These are phyloP conservation scores for Desoria tigrina DNA, from an alignment of 2,888 invertebrate species.

Conservation along the genomic window DNA sequence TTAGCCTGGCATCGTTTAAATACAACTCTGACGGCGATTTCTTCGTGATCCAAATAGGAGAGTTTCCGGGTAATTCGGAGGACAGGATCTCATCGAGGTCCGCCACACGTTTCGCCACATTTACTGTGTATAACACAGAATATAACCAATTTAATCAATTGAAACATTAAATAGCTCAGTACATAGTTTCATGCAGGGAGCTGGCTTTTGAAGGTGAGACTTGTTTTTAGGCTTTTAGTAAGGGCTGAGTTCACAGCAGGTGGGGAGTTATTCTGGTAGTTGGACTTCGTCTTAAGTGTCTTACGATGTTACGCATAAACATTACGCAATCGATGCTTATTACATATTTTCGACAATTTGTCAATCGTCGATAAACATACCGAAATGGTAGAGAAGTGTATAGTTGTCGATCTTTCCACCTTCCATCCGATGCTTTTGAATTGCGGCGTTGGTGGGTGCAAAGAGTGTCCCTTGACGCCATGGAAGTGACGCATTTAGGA, in stretches of 20 bases:
- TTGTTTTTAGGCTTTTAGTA: too few species aligned
- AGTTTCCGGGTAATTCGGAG: slow-evolving; percentile 80
- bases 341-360: neutral
- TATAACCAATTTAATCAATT: too few species aligned
- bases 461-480: slow-evolving; percentile 80
- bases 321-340: neutral
- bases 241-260: too few species aligned
- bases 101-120: slow-evolving; percentile 68
- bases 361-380: too few species aligned
- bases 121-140: slow-evolving; percentile 64
- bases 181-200: neutral
- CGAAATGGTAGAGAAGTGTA: slow-evolving; percentile 51
- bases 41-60: slow-evolving; percentile 79
- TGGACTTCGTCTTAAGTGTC: too few species aligned
- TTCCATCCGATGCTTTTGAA: slow-evolving; percentile 67
- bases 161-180: slow-evolving; percentile 24
- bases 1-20: slow-evolving; percentile 81
- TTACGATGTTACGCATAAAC: neutral
- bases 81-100: slow-evolving; percentile 66
- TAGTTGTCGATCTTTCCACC: slow-evolving; percentile 50
- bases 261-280: too few species aligned
- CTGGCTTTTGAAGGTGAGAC: too few species aligned
- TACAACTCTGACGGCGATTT: slow-evolving; percentile 66
- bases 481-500: slow-evolving; percentile 72
- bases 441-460: slow-evolving; percentile 83